Evolutionary conservation across 2,797 vertebrate genomes (phyloP).

Genomic region (Clarias platycephalus): DNA sequence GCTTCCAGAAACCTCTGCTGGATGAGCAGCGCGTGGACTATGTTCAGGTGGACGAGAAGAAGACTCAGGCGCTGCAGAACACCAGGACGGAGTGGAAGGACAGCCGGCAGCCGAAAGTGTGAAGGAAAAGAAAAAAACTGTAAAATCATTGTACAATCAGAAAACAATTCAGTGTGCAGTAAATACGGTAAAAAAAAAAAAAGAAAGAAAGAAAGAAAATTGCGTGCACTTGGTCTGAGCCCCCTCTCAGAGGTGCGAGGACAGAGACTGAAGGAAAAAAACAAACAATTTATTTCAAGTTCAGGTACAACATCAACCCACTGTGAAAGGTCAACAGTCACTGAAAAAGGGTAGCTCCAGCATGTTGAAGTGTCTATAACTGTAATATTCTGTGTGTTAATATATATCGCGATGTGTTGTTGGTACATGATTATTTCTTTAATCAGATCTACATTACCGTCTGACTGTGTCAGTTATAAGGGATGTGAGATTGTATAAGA

Average conservation of each 20-base stretch:
- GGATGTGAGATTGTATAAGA: not conserved
- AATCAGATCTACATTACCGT: not conserved
- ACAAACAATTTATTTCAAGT: not conserved
- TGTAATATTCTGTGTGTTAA: constrained; percentile 6
- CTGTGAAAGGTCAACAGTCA: not conserved
- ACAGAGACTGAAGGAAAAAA: not conserved
- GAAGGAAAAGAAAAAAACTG: constrained; percentile 42
- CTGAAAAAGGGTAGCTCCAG: not conserved
- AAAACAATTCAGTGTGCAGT: not conserved
- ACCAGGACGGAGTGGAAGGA: constrained; percentile 97
- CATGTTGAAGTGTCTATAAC: not conserved
- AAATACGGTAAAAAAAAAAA: not conserved
- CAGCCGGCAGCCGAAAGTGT: constrained; percentile 89
- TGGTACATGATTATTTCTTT: not conserved
- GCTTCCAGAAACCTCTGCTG: constrained; percentile 80
- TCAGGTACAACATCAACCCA: not conserved
- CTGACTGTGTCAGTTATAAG: not conserved
- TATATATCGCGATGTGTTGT: not conserved
- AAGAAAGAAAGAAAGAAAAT: not conserved
- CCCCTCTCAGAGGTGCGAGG: not conserved
- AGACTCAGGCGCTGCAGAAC: constrained; percentile 93
- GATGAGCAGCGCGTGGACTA: constrained; percentile 94
- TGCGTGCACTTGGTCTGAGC: not conserved
- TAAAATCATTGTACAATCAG: not conserved
- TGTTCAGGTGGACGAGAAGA: constrained; percentile 94